Evolutionary conservation across 2,888 invertebrate species (phyloP).

Genomic region (Lysandra bellargus): DNA sequence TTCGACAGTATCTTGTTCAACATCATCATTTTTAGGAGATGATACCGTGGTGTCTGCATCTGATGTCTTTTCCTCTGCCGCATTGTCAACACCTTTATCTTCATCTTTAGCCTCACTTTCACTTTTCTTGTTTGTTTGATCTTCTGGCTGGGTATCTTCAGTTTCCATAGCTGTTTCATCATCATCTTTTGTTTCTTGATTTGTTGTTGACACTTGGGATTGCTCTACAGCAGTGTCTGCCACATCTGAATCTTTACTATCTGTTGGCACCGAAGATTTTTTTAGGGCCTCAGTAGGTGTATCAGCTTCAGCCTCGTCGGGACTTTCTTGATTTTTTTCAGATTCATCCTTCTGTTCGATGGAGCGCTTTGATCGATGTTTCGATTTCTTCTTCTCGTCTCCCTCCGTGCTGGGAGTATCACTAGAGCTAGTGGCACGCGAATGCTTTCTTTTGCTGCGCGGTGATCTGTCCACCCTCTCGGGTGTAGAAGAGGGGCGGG

Average conservation of each 20-base stretch:
- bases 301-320: conserved; percentile 47
- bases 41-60: conserved; percentile 49
- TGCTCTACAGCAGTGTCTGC: conserved; percentile 45
- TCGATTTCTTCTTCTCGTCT: conserved; percentile 69
- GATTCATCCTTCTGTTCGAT: conserved; percentile 61
- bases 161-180: conserved; percentile 36
- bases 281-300: conserved; percentile 34
- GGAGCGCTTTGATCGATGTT: conserved; percentile 63
- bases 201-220: conserved; percentile 60
- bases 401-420: conserved; percentile 70
- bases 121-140: neutral
- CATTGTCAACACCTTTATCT: conserved; percentile 1
- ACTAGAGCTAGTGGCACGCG: conserved; percentile 73
- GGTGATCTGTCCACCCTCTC: conserved; percentile 76
- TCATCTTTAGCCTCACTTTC: conserved; percentile 22
- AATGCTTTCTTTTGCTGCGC: conserved; percentile 74
- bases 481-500: conserved; percentile 79
- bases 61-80: conserved; percentile 35
- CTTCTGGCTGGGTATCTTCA: conserved; percentile 37
- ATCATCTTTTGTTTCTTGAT: conserved; percentile 48
- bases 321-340: conserved; percentile 61
- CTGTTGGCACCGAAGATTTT: conserved; percentile 45
- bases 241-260: conserved; percentile 32
- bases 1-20: conserved; percentile 35
- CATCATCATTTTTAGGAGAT: conserved; percentile 46